Evolutionary conservation across 2,797 vertebrate species (phyloP), one percentile per base, ranked within the genome.

Genomic region (Helicolenus hilgendorfi): DNA sequence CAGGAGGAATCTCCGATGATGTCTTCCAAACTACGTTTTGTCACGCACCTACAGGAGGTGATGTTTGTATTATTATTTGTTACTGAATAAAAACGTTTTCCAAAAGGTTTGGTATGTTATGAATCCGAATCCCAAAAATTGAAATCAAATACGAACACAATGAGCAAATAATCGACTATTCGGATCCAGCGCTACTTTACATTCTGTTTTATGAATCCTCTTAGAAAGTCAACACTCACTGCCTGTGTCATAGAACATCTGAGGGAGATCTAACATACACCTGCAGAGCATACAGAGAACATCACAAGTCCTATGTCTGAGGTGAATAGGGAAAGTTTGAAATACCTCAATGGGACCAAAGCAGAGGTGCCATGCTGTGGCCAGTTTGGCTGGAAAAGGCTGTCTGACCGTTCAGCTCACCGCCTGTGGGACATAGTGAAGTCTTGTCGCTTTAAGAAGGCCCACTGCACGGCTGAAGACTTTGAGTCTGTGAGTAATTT

Each of bases 401-500:
- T 88, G 75, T 90, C 70, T 24, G 74, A 90, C 49, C 36, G 70
- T 78, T 84, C 79, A 26, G 72, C 90, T 88, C 92, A 68, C 76
- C 6, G 91, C 94, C 94, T 93, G 81, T 91, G 92, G 93, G 96
- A 95, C 92, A 94, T 85, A 87, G 84, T 91, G 84, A 94, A 88
- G 90, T 84, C 89, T 92, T 90, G 94, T 93, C 62, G 18, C 94
- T 96, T 94, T 95, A 79, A 95, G 91, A 94, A 85, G 91, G 82
- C 73, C 77, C 33, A 69, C 69, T 96, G 93, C 93, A 89, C 64
- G 69, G 88, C 87, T 77, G 85, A 93, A 91, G 97, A 96, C 95
- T 96, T 95, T 92, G 88, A 96, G 94, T 96, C 93, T 94, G 92
- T 86, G 92, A 96, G 96, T 96, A 90, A 96, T 97, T 97, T 95